Evolutionary conservation across 2,113 vertebrate genomes (phyloP), one percentile per base, ranked within the genome.

Genomic region (Marcusenius ussheri): DNA sequence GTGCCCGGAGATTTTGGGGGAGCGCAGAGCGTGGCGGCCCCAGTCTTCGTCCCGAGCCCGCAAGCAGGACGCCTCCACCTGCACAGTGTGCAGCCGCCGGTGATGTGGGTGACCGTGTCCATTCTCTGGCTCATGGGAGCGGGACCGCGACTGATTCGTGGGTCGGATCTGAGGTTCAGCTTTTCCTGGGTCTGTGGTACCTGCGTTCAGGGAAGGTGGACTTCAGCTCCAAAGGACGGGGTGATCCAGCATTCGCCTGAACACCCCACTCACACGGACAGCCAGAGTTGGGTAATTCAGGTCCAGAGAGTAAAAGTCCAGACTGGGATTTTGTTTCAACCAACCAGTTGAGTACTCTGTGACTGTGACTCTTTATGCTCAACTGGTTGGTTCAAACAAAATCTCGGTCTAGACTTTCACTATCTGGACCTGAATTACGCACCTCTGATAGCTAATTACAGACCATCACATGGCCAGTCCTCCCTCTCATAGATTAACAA

Each of bases 71-170:
- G 95, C 50, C 17, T 93, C 93, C 19, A 80, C 94, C 89, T 97
- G 96, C 13, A 94, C 91, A 9, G 96, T 94, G 90, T 96, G 98
- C 39, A 97, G 94, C 92, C 97, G 97, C 58, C 97, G 97, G 90
- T 97, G 97, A 92, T 97, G 96, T 89, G 94, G 89, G 21, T 98
- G 96, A 91, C 95, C 56, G 17, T 97, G 97, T 91, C 96, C 94
- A 39, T 96, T 97, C 93, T 99, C 98, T 0, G 98, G 98, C 93
- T 99, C 98, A 0, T 99, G 98, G 89, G 98, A 99, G 93, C 98
- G 97, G 74, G 98, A 98, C 77, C 98, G 97, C 24, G 96, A 95
- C 92, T 98, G 98, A 94, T 97, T 98, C 91, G 96, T 95, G 74
- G 95, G 93, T 42, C 97, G 96, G 86, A 95, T 91, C 91, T 96